phyloP scores from a whole-genome alignment of 2,113 vertebrate species.

The Rhinopithecus roxellana region DNA sequence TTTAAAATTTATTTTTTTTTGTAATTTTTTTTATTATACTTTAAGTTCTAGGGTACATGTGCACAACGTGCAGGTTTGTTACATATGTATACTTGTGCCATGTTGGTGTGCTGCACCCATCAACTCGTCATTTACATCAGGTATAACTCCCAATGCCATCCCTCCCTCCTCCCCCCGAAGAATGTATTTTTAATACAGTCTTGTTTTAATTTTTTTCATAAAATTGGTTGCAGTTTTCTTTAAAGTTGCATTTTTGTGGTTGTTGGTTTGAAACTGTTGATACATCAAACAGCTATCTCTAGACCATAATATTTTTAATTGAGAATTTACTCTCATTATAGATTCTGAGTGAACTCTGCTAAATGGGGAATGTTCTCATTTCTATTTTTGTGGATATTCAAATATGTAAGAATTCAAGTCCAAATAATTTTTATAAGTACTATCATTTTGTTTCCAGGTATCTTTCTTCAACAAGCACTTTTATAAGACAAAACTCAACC shows the following conservation, averaged over 20 bases:
- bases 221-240: not conserved
- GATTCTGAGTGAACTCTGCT: slow-evolving; percentile 9
- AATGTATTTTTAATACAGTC: not conserved
- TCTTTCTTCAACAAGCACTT: not conserved
- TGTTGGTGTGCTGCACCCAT: too few species aligned
- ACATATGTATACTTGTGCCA: too few species aligned
- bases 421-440: not conserved
- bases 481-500: not conserved
- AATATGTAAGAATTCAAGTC: not conserved
- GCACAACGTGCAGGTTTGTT: too few species aligned
- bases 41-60: too few species aligned
- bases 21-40: not conserved
- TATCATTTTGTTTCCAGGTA: slow-evolving; percentile 1
- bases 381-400: not conserved
- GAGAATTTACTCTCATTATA: not conserved
- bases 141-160: too few species aligned
- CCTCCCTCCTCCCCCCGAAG: not conserved
- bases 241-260: slow-evolving; percentile 22
- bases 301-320: slow-evolving; percentile 3
- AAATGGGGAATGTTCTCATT: not conserved
- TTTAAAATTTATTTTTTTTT: not conserved
- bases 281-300: not conserved
- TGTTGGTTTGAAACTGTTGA: slow-evolving; percentile 11
- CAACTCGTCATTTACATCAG: too few species aligned
- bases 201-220: not conserved